These are phyloP conservation scores for Leucophenga montana DNA, from an alignment of 2,888 invertebrate genomes.

Conservation along the genomic window DNA sequence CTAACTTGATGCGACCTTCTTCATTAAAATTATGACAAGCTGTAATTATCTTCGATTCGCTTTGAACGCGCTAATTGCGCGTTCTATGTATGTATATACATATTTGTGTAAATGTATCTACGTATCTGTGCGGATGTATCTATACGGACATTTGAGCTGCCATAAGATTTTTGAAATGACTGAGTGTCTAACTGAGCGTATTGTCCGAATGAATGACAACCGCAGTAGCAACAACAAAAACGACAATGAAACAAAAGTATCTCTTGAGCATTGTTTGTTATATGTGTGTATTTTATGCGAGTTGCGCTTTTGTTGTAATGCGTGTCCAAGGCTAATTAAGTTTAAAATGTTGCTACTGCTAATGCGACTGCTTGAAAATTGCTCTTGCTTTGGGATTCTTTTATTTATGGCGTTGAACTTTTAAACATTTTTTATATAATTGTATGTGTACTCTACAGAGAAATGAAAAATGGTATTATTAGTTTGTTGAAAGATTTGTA, in stretches of 20 bases:
- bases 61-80: constrained; percentile 65
- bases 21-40: constrained; percentile 68
- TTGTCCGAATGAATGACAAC: background rate
- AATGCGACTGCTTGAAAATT: background rate
- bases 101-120: background rate
- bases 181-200: constrained; percentile 1
- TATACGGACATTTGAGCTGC: background rate
- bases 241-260: background rate
- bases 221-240: background rate
- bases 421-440: background rate
- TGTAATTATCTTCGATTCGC: constrained; percentile 67
- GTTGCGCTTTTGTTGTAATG: constrained; percentile 12
- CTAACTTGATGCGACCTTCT: constrained; percentile 54
- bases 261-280: background rate
- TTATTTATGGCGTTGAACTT: constrained; percentile 11
- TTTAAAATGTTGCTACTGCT: constrained; percentile 22
- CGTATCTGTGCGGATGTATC: background rate
- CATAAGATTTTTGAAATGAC: background rate
- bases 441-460: no score
- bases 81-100: constrained; percentile 11
- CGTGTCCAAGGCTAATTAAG: constrained; percentile 22
- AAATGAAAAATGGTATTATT: no score
- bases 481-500: no score
- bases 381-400: background rate
- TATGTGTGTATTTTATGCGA: background rate